phyloP scores from a whole-genome alignment of 35 echinoderm and acorn worm species.

The Heliocidaris tuberculata region DNA sequence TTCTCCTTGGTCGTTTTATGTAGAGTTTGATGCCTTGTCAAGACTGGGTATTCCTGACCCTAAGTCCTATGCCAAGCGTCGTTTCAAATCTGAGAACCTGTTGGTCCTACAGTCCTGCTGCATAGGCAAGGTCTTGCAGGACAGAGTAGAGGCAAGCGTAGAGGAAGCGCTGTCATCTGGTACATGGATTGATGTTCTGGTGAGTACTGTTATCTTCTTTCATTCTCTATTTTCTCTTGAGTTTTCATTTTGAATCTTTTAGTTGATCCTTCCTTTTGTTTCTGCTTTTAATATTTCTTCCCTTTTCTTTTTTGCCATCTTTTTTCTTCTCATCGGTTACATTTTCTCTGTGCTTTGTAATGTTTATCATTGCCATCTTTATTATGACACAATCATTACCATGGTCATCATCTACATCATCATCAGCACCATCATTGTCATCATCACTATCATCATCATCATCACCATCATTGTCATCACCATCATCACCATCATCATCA shows the following conservation, averaged over 20 bases:
- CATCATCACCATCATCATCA: too few species aligned
- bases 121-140: conserved; percentile 72
- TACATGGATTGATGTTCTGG: conserved; percentile 83
- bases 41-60: conserved; percentile 82
- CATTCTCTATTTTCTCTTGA: not conserved
- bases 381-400: too few species aligned
- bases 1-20: not conserved
- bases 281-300: too few species aligned
- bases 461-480: too few species aligned
- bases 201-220: conserved; percentile 5
- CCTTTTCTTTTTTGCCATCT: too few species aligned
- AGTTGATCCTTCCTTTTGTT: too few species aligned
- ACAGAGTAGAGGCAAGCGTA: conserved; percentile 81
- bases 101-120: conserved; percentile 63
- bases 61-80: conserved; percentile 79
- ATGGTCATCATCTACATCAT: too few species aligned
- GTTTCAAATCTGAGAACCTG: conserved; percentile 83
- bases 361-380: too few species aligned
- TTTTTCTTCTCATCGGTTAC: too few species aligned
- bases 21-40: conserved; percentile 87
- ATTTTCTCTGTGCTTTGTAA: too few species aligned
- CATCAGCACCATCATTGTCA: too few species aligned
- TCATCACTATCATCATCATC: too few species aligned
- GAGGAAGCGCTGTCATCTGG: conserved; percentile 77
- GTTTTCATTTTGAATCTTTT: not conserved